phyloP scores from a whole-genome alignment of 2,797 vertebrate genomes.

The Rhabdophis nuchalis region DNA sequence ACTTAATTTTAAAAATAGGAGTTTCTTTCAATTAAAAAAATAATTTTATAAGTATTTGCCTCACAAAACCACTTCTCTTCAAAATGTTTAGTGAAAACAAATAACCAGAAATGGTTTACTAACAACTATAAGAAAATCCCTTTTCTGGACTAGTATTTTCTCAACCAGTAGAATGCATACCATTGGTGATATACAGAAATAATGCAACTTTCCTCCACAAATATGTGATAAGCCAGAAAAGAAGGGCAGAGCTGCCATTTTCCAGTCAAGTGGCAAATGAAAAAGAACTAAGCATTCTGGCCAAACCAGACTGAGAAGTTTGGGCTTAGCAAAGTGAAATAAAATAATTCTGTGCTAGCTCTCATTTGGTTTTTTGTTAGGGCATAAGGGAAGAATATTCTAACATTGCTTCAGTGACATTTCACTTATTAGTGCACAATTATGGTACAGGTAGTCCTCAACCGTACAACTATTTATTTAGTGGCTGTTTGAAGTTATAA shows the following conservation, averaged over 20 bases:
- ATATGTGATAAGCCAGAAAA: background rate
- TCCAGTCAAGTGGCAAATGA: background rate
- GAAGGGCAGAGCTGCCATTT: background rate
- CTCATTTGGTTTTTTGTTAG: background rate
- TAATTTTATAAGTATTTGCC: background rate
- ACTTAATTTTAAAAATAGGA: background rate
- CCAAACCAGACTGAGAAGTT: background rate
- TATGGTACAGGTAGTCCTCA: background rate
- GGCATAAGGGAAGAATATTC: background rate
- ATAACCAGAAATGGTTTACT: background rate
- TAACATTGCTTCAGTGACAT: background rate
- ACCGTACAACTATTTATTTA: background rate
- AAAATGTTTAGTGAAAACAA: background rate
- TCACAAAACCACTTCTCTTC: background rate
- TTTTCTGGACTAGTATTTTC: background rate
- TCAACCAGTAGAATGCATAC: background rate
- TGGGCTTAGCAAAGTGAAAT: background rate
- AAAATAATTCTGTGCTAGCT: background rate
- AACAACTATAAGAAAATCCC: background rate
- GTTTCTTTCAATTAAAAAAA: background rate
- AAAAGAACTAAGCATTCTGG: background rate
- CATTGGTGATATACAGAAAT: background rate
- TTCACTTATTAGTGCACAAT: background rate
- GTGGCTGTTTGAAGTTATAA: background rate
- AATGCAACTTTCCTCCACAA: background rate